A percentile compares a stretch with the other conserved stretches of the same genome.
Conservation (phyloP, 2,888 invertebrate species). For the Oligia fasciuncula region DNA sequence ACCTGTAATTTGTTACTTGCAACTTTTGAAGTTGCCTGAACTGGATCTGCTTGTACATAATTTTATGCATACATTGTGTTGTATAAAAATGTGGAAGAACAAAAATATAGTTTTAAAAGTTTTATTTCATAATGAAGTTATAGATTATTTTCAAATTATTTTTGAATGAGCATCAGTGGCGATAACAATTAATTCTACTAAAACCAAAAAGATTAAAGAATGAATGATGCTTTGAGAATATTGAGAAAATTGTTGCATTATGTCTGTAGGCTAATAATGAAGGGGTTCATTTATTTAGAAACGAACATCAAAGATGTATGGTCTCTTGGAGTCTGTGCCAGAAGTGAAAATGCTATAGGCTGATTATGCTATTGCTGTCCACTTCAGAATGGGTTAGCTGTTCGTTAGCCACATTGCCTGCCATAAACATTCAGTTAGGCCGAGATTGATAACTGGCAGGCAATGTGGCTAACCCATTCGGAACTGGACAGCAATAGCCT, state of each 20-base stretch:
- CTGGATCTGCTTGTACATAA: background rate
- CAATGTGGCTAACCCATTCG: background rate
- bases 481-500: background rate
- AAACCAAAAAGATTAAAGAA: background rate
- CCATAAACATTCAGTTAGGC: too few relatives aligned
- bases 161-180: background rate
- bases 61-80: constrained; percentile 19
- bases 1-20: constrained; percentile 4
- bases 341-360: too few relatives aligned
- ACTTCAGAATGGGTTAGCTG: too few relatives aligned
- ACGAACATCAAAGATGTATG: background rate
- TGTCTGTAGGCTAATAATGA: background rate
- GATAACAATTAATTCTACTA: background rate
- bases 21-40: background rate
- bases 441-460: too few relatives aligned
- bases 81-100: constrained; percentile 1
- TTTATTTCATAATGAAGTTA: background rate
- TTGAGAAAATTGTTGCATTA: background rate
- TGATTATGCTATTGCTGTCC: too few relatives aligned
- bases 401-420: too few relatives aligned
- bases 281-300: background rate
- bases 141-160: background rate
- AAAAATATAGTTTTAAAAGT: background rate
- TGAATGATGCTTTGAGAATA: background rate
- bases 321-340: background rate